Percentiles rank a stretch among this genome's conserved stretches.
Evolutionary conservation across 2,888 invertebrate species (phyloP).

Genomic region (Drosophila mayaguana): DNA sequence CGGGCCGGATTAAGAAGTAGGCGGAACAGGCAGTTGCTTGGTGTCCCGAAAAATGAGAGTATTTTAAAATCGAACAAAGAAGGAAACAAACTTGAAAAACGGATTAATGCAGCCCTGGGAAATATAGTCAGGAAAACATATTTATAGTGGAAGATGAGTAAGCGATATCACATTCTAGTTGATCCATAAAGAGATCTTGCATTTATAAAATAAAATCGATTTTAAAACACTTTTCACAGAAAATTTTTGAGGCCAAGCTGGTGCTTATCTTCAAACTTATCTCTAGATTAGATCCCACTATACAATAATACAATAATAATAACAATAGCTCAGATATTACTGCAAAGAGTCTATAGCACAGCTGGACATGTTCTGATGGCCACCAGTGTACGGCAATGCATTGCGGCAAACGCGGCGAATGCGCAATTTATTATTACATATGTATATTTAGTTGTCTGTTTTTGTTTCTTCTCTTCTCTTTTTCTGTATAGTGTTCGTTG

Average conservation of each 20-base stretch:
- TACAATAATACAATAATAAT: background rate
- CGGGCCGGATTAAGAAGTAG: too few species aligned
- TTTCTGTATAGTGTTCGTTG: conserved; percentile 13
- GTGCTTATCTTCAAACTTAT: too few species aligned
- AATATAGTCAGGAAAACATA: background rate
- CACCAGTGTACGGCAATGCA: conserved; percentile 29
- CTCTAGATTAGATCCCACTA: background rate
- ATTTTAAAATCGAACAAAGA: too few species aligned
- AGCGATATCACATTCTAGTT: background rate
- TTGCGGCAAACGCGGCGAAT: conserved; percentile 49
- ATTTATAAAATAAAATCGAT: background rate
- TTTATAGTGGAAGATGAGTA: background rate
- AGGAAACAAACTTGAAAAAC: too few species aligned
- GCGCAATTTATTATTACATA: conserved; percentile 48
- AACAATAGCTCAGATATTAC: conserved; percentile 9
- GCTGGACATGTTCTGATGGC: conserved; percentile 15
- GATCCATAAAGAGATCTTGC: background rate
- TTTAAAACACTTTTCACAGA: background rate
- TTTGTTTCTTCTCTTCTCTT: background rate
- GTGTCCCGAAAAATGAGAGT: too few species aligned
- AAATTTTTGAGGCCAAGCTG: too few species aligned
- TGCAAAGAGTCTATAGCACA: too few species aligned
- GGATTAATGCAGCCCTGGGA: too few species aligned
- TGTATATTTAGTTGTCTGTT: background rate
- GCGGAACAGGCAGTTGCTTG: too few species aligned